phyloP scores from a whole-genome alignment of 1,140 invertebrate species.

The Drosophila aff. region DNA sequence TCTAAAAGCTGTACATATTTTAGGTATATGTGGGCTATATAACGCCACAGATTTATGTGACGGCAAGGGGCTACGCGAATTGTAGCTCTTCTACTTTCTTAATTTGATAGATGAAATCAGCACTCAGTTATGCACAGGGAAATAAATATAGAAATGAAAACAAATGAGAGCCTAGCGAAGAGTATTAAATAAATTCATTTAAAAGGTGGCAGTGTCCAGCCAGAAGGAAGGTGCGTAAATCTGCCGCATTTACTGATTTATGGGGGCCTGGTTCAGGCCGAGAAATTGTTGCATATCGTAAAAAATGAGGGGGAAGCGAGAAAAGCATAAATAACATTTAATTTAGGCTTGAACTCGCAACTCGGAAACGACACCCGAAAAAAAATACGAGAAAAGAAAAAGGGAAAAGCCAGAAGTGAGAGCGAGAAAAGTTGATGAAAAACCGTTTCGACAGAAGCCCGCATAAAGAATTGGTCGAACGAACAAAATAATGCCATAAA shows the following conservation, averaged over 20 bases:
- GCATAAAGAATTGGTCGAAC: constrained; percentile 44
- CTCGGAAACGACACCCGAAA: constrained; percentile 24
- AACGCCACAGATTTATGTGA: constrained; percentile 71
- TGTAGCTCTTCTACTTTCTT: constrained; percentile 73
- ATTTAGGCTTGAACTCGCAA: constrained; percentile 54
- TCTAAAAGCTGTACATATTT: constrained; percentile 2
- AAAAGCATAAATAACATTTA: constrained; percentile 78
- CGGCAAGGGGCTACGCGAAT: constrained; percentile 43
- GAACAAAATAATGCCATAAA: constrained; percentile 71
- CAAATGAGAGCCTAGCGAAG: constrained; percentile 29
- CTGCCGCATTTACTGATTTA: constrained; percentile 66
- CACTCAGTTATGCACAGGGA: constrained; percentile 55
- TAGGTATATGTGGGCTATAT: constrained; percentile 20
- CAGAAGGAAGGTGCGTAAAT: constrained; percentile 63
- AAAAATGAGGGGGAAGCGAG: constrained; percentile 50
- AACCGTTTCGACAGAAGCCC: constrained; percentile 51
- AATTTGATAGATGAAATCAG: constrained; percentile 82
- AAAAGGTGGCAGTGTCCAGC: constrained; percentile 62
- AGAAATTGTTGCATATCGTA: constrained; percentile 74
- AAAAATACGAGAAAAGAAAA: neutral
- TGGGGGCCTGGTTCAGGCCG: constrained; percentile 4
- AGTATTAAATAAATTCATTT: constrained; percentile 59
- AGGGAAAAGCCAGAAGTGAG: constrained; percentile 1
- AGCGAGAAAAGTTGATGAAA: constrained; percentile 68
- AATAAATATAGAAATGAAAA: constrained; percentile 48